Percentiles rank a stretch among this genome's conserved stretches.
These are phyloP conservation scores for Aspidiotus destructor DNA, from an alignment of 2,888 invertebrate species.

Conservation along the genomic window DNA sequence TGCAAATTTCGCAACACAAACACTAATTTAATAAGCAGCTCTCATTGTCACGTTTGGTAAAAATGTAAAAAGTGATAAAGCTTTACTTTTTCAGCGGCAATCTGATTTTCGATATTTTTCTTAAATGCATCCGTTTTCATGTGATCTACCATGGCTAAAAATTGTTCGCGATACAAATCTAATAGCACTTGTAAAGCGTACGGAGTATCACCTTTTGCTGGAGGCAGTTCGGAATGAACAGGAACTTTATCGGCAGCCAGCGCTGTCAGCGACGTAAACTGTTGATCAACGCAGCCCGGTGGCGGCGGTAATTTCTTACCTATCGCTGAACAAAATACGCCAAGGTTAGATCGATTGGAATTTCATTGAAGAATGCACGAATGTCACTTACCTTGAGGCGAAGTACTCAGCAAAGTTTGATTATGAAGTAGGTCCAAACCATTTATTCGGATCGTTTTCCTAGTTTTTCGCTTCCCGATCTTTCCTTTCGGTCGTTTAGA, in stretches of 20 bases:
- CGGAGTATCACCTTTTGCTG: slow-evolving; percentile 65
- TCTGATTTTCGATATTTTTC: slow-evolving; percentile 59
- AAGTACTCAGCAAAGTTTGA: slow-evolving; percentile 77
- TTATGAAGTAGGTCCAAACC: slow-evolving; percentile 81
- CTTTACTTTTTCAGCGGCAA: slow-evolving; percentile 65
- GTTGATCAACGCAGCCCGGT: slow-evolving; percentile 85
- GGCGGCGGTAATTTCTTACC: slow-evolving; percentile 72
- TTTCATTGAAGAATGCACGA: background rate
- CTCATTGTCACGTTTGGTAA: background rate
- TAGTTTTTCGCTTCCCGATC: slow-evolving; percentile 46
- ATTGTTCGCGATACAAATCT: slow-evolving; percentile 76
- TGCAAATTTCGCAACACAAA: slow-evolving; percentile 40
- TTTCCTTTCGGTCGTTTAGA: slow-evolving; percentile 31
- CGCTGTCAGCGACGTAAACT: slow-evolving; percentile 66
- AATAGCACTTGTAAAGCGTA: slow-evolving; percentile 78
- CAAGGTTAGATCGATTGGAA: background rate
- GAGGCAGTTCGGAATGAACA: slow-evolving; percentile 66
- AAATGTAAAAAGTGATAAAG: background rate
- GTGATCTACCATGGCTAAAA: slow-evolving; percentile 68
- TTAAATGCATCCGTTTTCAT: slow-evolving; percentile 74
- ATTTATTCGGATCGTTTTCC: slow-evolving; percentile 65
- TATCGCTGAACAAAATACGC: slow-evolving; percentile 42
- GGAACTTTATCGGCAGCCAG: slow-evolving; percentile 50
- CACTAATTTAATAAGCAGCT: slow-evolving; percentile 1
- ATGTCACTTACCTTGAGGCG: slow-evolving; percentile 43